Evolutionary conservation across 2,888 invertebrate genomes (phyloP).

Genomic region (Mylabris sibirica): DNA sequence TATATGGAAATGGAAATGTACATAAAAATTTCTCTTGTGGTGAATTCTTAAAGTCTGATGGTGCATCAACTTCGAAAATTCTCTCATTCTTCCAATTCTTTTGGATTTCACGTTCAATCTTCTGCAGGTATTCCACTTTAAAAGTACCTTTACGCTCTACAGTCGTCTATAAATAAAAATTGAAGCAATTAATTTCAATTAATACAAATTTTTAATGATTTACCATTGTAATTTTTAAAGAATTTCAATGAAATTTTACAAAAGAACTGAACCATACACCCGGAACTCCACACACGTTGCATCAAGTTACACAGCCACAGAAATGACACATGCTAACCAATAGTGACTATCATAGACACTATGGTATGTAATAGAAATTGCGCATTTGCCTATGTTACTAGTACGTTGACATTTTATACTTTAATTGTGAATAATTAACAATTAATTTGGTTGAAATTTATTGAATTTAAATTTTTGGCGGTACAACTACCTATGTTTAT

Average conservation of each 20-base stretch:
- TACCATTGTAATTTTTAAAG: background rate
- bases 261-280: background rate
- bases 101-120: conserved; percentile 88
- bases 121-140: conserved; percentile 90
- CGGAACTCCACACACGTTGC: background rate
- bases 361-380: no score
- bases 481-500: no score
- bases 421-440: no score
- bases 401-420: no score
- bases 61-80: conserved; percentile 84
- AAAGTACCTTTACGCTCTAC: conserved; percentile 90
- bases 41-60: conserved; percentile 65
- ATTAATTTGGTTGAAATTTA: no score
- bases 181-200: background rate
- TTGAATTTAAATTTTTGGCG: no score
- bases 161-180: conserved; percentile 43
- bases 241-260: background rate
- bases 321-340: background rate
- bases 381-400: no score
- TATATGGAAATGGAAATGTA: conserved; percentile 98
- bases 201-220: background rate
- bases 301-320: background rate
- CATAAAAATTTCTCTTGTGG: conserved; percentile 85
- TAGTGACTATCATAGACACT: no score
- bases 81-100: conserved; percentile 83